Evolutionary conservation across 2,888 invertebrate genomes (phyloP), one percentile per base, ranked within the genome.

Genomic region (Pyrocoelia pectoralis): DNA sequence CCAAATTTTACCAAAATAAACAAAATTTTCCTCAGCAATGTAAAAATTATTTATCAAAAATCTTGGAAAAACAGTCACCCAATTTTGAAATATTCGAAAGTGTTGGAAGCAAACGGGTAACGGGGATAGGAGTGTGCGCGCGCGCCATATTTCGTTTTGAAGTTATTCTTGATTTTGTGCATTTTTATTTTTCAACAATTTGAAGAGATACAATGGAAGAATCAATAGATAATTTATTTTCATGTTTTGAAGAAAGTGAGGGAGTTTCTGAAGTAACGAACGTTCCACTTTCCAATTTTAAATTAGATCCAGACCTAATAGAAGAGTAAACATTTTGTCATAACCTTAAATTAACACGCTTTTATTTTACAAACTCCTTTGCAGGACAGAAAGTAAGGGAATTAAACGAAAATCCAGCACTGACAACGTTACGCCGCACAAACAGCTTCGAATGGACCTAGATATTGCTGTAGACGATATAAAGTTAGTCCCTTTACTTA

Each of bases 211-310:
- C 33, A 33, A 81, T 81, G 81, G 76, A 78, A 65, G 78, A 79
- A 33, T 76, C 74, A 50, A 80, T 82, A 57, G 80, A 81, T 67
- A 79, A 80, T 70, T 74, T 81, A 58, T 81, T 82, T 66, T 76
- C 79, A 56, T 81, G 81, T 68, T 81, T 82, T 69, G 78, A 80
- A 40, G 76, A 79, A 65, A 68, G 66, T 8, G 66, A 67, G n/a
- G 71, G 73, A 29, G 29, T 41, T 12, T 19, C 49, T 12, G 56
- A 58, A 41, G 46, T 41, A 8, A 18, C n/a, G 1, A 12, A 24
- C 10, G 5, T 19, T 2, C 28, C 24, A 15, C 8, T 3, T 10
- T n/a, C n/a, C n/a, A 29, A 18, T 3, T 17, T 49, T 18, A n/a
- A 46, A 1, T 56, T 58, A 41, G 43, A 53, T 40, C 33, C 12